phyloP scores from a whole-genome alignment of 2,797 vertebrate species.

The Falco peregrinus region DNA sequence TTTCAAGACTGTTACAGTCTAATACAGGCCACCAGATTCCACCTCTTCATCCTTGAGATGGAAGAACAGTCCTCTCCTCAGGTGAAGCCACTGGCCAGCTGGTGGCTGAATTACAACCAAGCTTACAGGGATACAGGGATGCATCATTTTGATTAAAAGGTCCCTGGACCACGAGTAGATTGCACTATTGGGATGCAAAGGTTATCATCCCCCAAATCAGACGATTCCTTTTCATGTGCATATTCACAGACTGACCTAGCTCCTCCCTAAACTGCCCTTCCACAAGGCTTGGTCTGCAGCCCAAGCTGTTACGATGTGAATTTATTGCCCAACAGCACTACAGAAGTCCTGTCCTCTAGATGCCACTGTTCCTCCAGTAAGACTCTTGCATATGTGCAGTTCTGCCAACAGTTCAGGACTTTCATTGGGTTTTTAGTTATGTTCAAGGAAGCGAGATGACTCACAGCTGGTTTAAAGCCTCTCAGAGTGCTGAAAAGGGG shows the following conservation, averaged over 20 bases:
- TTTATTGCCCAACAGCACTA: background rate
- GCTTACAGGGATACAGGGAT: background rate
- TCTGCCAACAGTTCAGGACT: background rate
- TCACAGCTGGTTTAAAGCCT: background rate
- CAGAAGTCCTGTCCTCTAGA: background rate
- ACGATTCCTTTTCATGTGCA: background rate
- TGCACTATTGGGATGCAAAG: background rate
- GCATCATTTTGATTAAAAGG: background rate
- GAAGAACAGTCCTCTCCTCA: background rate
- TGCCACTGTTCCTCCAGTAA: conserved; percentile 23
- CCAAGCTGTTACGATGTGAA: background rate
- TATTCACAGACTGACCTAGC: background rate
- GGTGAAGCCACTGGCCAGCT: background rate
- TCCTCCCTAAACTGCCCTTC: background rate
- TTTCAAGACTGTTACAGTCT: background rate
- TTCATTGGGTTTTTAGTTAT: background rate
- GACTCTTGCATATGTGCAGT: accelerated
- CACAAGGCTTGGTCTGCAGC: background rate
- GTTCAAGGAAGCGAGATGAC: background rate
- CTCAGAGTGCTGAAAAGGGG: background rate
- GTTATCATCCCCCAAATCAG: background rate
- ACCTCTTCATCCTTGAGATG: background rate
- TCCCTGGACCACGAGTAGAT: background rate
- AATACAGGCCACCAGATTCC: background rate
- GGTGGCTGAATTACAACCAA: background rate